These are phyloP conservation scores for Galerucella nymphaeae DNA, from an alignment of 2,888 invertebrate species.

Conservation along the genomic window DNA sequence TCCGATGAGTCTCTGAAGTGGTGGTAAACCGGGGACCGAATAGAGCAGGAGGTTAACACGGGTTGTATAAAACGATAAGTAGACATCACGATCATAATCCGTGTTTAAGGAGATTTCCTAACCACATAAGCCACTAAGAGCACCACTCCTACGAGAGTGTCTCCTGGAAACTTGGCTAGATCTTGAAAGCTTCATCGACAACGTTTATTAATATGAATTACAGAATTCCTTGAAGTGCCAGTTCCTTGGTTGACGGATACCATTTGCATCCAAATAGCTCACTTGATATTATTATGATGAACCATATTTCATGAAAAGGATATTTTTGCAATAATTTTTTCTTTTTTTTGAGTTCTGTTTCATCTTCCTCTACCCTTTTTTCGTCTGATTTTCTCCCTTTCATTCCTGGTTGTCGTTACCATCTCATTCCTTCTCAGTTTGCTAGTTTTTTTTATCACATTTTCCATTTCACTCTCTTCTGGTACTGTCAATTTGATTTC, in stretches of 20 bases:
- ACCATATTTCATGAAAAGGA: no score
- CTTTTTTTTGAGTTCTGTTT: no score
- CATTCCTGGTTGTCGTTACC: no score
- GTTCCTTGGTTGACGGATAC: slow-evolving; percentile 5
- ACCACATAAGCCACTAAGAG: slow-evolving; percentile 45
- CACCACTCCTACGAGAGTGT: slow-evolving; percentile 37
- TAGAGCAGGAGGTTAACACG: slow-evolving; percentile 26
- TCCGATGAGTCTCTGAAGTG: slow-evolving; percentile 39
- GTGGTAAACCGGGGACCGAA: slow-evolving; percentile 32
- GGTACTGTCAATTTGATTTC: no score
- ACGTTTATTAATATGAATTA: slow-evolving; percentile 41
- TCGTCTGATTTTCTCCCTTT: no score
- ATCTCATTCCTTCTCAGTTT: no score
- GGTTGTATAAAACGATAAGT: slow-evolving; percentile 35
- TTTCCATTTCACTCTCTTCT: no score
- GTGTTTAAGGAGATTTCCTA: slow-evolving; percentile 43
- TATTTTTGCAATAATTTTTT: no score
- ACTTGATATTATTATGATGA: no score
- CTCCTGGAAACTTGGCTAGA: slow-evolving; percentile 37
- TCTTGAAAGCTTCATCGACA: slow-evolving; percentile 39
- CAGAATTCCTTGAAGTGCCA: slow-evolving; percentile 15
- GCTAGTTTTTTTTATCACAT: no score
- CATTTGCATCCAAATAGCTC: not conserved
- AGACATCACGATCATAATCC: slow-evolving; percentile 44
- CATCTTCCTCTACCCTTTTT: no score